Conservation (phyloP, 2,113 vertebrate species). For the Casuarius casuarius region DNA sequence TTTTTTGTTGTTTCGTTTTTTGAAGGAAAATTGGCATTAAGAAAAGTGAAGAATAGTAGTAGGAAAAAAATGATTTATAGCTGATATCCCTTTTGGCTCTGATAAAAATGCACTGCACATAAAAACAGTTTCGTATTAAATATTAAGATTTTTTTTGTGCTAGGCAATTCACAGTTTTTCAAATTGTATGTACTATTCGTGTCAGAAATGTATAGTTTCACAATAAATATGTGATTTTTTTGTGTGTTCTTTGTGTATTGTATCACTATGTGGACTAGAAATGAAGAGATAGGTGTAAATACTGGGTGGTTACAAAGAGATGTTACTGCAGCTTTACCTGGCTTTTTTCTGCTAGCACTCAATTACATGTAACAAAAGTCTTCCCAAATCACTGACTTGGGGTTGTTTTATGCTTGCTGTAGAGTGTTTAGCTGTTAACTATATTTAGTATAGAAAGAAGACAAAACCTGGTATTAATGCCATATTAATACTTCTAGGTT, state of each 20-base stretch:
- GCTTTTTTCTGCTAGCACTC: background rate
- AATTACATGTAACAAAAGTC: background rate
- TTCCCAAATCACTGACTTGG: background rate
- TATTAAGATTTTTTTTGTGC: background rate
- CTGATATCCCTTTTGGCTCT: background rate
- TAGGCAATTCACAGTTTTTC: background rate
- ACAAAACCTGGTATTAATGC: background rate
- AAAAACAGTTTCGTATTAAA: background rate
- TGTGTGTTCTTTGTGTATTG: background rate
- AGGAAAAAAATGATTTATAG: background rate
- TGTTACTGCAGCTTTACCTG: background rate
- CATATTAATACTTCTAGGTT: background rate
- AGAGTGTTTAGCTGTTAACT: background rate
- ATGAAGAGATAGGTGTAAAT: accelerated
- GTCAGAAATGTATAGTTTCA: background rate
- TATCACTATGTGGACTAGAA: background rate
- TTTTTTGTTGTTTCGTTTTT: background rate
- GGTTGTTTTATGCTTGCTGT: background rate
- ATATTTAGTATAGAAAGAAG: background rate
- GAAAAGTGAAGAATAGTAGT: background rate
- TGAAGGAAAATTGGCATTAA: background rate
- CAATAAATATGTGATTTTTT: background rate
- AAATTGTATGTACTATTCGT: background rate
- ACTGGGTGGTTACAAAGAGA: background rate
- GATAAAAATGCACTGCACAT: background rate